phyloP scores from a whole-genome alignment of 1,140 invertebrate species.

The Trachymyrmex septentrionalis region DNA sequence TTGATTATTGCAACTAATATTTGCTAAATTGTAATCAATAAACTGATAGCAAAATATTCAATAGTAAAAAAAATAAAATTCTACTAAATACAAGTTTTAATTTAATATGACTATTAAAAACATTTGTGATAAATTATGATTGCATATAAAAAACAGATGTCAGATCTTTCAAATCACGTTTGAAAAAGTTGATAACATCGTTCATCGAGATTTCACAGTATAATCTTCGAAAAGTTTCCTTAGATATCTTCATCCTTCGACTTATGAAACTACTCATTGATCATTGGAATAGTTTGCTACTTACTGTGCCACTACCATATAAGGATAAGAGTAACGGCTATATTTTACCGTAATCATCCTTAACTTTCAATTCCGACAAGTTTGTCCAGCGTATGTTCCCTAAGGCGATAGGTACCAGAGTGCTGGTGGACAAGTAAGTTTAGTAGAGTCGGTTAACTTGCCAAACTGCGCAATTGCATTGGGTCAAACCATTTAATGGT shows the following conservation, averaged over 20 bases:
- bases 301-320: constrained; percentile 25
- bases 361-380: constrained; percentile 65
- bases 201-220: neutral
- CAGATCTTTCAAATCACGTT: neutral
- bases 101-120: neutral
- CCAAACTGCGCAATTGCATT: constrained; percentile 61
- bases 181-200: constrained; percentile 5
- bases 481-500: constrained; percentile 63
- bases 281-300: neutral
- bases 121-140: neutral
- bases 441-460: constrained; percentile 66
- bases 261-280: neutral
- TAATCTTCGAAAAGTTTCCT: neutral
- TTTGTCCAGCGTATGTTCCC: constrained; percentile 52
- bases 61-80: neutral
- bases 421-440: constrained; percentile 69
- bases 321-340: constrained; percentile 51
- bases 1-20: neutral
- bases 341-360: constrained; percentile 38
- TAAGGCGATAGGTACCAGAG: constrained; percentile 42
- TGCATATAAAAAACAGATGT: neutral
- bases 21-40: neutral
- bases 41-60: neutral
- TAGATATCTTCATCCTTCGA: neutral
- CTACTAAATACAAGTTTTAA: neutral